Evolutionary conservation across 2,797 vertebrate genomes (phyloP), one percentile per base, ranked within the genome.

Genomic region (Acipenser oxyrinchus): DNA sequence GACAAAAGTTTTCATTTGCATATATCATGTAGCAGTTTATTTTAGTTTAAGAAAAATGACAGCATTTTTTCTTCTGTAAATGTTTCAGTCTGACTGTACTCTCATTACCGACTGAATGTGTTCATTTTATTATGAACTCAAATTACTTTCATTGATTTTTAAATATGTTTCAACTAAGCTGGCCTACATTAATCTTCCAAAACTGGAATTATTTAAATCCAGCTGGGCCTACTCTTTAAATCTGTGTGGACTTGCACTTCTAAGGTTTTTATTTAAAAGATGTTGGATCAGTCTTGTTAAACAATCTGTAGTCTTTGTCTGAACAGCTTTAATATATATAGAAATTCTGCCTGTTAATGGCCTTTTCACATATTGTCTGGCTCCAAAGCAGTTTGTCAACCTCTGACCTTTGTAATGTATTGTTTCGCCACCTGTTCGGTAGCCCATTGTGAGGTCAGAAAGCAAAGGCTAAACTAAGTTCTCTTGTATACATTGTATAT

Each of bases 281-380:
- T 58, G 12, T 58, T 2, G 49, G 70, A 72, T 73, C 77, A 69
- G 37, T 79, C 75, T 77, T 86, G 73, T 74, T 79, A 62, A 71
- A 70, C 6, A 55, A 48, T 68, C 79, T 75, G 75, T 72, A 77
- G 76, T 82, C 69, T 72, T 82, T 78, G 79, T 76, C 77, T 77
- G 83, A 76, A 72, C 71, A 72, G 67, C 66, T 67, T 73, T 67
- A 52, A 61, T 72, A 63, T 63, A 8, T 62, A 80, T 83, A 37
- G 66, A 71, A 78, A 75, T 72, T 37, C 37, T 75, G 70, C 74
- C 73, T 57, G 11, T 76, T 67, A 66, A 70, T 72, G 67, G 70
- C 65, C 55, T 55, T 62, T 66, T 71, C 59, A 66, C 66, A 59
- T 60, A 50, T 51, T 60, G 64, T 69, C 23, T 65, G 66, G 67